These are phyloP conservation scores for Drosophila rufa DNA, from an alignment of 1,140 invertebrate species.

Conservation along the genomic window DNA sequence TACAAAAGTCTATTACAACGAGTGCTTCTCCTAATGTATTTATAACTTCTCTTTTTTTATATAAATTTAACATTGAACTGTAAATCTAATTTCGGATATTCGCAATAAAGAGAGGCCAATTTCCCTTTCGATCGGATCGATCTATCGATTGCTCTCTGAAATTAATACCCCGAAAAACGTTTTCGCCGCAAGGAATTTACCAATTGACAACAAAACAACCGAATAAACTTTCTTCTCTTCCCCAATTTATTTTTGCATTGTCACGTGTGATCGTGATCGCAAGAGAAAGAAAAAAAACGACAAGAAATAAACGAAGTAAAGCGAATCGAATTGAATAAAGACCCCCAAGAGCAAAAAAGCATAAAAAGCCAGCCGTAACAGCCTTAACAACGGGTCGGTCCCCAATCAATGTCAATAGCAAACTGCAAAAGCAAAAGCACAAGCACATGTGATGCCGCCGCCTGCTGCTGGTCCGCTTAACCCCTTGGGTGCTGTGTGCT, in stretches of 20 bases:
- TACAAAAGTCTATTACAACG: too few relatives aligned
- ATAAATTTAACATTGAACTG: slow-evolving; percentile 16
- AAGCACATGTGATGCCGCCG: slow-evolving; percentile 22
- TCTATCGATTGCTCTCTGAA: slow-evolving; percentile 18
- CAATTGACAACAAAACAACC: slow-evolving; percentile 2
- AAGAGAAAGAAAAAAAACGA: neutral
- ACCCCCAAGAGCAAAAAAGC: slow-evolving; percentile 2
- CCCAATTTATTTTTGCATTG: slow-evolving; percentile 35
- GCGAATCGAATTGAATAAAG: slow-evolving; percentile 16
- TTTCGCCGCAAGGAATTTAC: slow-evolving; percentile 22
- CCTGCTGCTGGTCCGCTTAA: neutral
- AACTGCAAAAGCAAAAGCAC: slow-evolving; percentile 28
- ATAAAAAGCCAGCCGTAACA: slow-evolving; percentile 7
- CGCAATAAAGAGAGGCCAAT: slow-evolving; percentile 5
- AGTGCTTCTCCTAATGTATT: neutral
- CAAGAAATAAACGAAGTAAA: neutral
- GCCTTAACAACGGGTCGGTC: slow-evolving; percentile 39
- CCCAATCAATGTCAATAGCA: slow-evolving; percentile 73
- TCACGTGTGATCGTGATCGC: slow-evolving; percentile 26
- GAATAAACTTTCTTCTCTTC: slow-evolving; percentile 18
- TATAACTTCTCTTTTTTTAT: neutral
- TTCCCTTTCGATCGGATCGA: slow-evolving; percentile 18
- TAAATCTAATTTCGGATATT: slow-evolving; percentile 14
- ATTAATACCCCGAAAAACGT: slow-evolving; percentile 20
- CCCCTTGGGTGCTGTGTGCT: slow-evolving; percentile 3